These are phyloP conservation scores for Nautilus pompilius DNA, from an alignment of 1,140 invertebrate genomes.

Conservation along the genomic window DNA sequence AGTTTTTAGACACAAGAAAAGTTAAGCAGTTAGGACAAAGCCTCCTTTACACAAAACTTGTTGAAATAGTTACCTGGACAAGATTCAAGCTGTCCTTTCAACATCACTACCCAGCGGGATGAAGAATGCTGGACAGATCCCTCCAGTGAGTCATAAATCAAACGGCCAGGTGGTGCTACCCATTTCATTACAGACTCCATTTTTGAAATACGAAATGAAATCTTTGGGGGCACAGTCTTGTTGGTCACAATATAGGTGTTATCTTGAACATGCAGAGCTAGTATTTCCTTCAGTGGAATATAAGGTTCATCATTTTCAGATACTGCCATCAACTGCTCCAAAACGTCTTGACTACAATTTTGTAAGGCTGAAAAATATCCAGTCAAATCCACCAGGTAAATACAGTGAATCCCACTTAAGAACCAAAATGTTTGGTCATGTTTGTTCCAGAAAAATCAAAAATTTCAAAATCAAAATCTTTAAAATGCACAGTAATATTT, in stretches of 20 bases:
- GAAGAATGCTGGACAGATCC: slow-evolving; percentile 3
- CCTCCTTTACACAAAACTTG: too few relatives aligned
- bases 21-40: too few relatives aligned
- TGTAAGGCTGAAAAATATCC: not conserved
- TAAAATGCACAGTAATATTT: too few relatives aligned
- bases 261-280: not conserved
- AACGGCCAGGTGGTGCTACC: not conserved
- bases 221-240: not conserved
- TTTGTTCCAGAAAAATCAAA: too few relatives aligned
- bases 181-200: not conserved
- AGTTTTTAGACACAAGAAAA: too few relatives aligned
- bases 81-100: slow-evolving; percentile 1
- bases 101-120: slow-evolving; percentile 1
- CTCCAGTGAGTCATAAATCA: not conserved
- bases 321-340: slow-evolving; percentile 4
- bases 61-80: slow-evolving; percentile 1
- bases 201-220: not conserved
- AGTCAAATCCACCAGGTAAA: too few relatives aligned
- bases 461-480: too few relatives aligned
- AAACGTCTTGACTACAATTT: slow-evolving; percentile 2
- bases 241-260: not conserved
- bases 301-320: slow-evolving; percentile 4
- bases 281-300: not conserved
- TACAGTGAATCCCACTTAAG: too few relatives aligned
- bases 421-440: too few relatives aligned